Conservation (phyloP, 2,888 invertebrate species). For the Pardosa pseudoannulata region DNA sequence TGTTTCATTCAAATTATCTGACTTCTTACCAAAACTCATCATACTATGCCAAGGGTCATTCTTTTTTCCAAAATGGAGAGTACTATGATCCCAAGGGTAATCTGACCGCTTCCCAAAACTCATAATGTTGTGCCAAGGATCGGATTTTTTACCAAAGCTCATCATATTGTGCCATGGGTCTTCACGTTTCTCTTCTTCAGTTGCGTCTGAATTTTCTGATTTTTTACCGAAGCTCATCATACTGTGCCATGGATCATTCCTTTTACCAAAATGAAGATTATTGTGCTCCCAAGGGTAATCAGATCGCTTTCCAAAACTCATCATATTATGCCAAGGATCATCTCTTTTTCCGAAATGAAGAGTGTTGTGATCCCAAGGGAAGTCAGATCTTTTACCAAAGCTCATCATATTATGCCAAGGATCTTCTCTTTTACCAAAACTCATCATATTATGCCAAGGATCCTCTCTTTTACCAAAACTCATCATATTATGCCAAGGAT, state of each 20-base stretch:
- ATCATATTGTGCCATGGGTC: conserved; percentile 33
- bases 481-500: conserved; percentile 41
- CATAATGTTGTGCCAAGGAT: neutral
- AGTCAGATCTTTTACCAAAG: conserved; percentile 44
- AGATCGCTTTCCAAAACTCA: conserved; percentile 46
- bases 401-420: conserved; percentile 60
- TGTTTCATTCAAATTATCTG: neutral
- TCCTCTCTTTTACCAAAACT: conserved; percentile 16
- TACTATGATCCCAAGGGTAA: neutral
- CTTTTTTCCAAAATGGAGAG: conserved; percentile 39
- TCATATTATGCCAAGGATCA: conserved; percentile 35
- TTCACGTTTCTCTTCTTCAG: conserved; percentile 33
- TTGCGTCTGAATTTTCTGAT: neutral
- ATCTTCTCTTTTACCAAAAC: conserved; percentile 36
- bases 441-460: conserved; percentile 18
- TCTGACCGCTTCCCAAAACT: conserved; percentile 9
- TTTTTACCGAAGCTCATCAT: conserved; percentile 46
- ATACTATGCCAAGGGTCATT: conserved; percentile 26
- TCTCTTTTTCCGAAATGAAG: conserved; percentile 1
- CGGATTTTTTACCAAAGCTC: neutral
- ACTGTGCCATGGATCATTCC: conserved; percentile 27
- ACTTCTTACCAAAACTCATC: conserved; percentile 41
- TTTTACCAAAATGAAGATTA: conserved; percentile 49
- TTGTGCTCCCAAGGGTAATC: conserved; percentile 25
- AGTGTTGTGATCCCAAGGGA: neutral